Evolutionary conservation across 2,113 vertebrate species (phyloP), one percentile per base, ranked within the genome.

Genomic region (Eleginops maclovinus): DNA sequence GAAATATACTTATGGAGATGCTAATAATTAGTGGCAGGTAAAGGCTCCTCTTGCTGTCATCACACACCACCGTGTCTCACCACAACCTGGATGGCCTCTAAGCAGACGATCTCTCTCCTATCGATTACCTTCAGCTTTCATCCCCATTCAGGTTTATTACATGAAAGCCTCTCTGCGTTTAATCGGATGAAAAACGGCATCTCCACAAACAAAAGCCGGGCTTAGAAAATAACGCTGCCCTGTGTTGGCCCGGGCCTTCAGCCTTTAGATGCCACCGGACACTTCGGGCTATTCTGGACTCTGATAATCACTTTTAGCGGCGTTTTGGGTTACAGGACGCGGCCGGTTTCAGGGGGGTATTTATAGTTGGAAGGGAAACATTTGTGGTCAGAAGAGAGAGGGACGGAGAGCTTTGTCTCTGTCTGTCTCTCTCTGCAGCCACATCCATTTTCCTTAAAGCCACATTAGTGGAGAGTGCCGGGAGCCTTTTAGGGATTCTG

Each of bases 331-430:
- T 91, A 85, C 91, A 91, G 87, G 86, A 86, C 60, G 6, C 51
- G 70, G 86, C 64, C 22, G 80, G 69, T 81, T 88, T 85, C 75
- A 66, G 66, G 47, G 59, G 72, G 26, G 55, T 93, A 93, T 93
- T 91, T 93, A 91, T 90, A 93, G 90, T 79, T 50, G 43, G 78
- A 75, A 83, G 85, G 90, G 90, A 91, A 91, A 86, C 83, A 82
- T 84, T 85, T 91, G 91, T 88, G 88, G 91, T 88, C 61, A 1
- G 49, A 65, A 58, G 49, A 81, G 78, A 65, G 71, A 64, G 56
- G 89, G 80, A 75, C 82, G 61, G 80, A 66, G 73, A 69, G 58
- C 19, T 22, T 87, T 86, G 76, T 86, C 74, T 77, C 71, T 68
- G 82, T 86, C 80, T 21, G 21, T 10, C 60, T 74, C 70, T 54